A percentile compares a stretch with the other conserved stretches of the same genome.
phyloP scores from a whole-genome alignment of 2,797 vertebrate species.

The Malacoctenus gilli region DNA sequence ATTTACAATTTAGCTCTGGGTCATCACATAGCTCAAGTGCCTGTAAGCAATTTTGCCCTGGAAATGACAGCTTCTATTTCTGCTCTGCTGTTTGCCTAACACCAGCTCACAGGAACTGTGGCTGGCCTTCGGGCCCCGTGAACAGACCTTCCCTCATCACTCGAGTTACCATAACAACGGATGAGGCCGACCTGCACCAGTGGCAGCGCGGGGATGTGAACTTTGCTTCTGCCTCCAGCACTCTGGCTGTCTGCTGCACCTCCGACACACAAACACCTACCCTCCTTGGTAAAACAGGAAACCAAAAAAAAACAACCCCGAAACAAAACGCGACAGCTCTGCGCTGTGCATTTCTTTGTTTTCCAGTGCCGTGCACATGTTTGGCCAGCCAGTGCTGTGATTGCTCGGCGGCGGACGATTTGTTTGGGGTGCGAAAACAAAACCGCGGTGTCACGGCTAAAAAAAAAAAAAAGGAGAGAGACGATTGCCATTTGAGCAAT shows the following conservation, averaged over 20 bases:
- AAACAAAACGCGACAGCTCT: slow-evolving; percentile 20
- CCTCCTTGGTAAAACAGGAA: slow-evolving; percentile 7
- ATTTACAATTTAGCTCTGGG: slow-evolving; percentile 57
- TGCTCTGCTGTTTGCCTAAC: slow-evolving; percentile 60
- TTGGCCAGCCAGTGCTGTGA: slow-evolving; percentile 30
- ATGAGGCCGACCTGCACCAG: slow-evolving; percentile 60
- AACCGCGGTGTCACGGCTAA: slow-evolving; percentile 46
- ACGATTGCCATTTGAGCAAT: slow-evolving; percentile 52
- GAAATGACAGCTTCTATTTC: slow-evolving; percentile 70
- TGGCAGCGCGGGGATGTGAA: slow-evolving; percentile 67
- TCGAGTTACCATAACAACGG: slow-evolving; percentile 78
- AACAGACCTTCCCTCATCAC: slow-evolving; percentile 57
- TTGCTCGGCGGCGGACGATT: slow-evolving; percentile 41
- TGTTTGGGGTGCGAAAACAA: slow-evolving; percentile 47
- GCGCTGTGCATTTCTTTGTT: not conserved
- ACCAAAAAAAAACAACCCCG: slow-evolving; percentile 17
- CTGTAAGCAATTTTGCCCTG: slow-evolving; percentile 62
- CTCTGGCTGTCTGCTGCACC: slow-evolving; percentile 42
- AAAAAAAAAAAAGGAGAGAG: slow-evolving; percentile 52
- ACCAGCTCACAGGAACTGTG: slow-evolving; percentile 46
- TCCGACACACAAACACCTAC: slow-evolving; percentile 37
- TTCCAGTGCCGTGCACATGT: slow-evolving; percentile 14
- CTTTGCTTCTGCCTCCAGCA: slow-evolving; percentile 68
- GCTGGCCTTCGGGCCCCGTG: slow-evolving; percentile 60
- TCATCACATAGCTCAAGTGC: slow-evolving; percentile 66